Evolutionary conservation across 2,888 invertebrate species (phyloP).

Genomic region (Gortyna flavago): DNA sequence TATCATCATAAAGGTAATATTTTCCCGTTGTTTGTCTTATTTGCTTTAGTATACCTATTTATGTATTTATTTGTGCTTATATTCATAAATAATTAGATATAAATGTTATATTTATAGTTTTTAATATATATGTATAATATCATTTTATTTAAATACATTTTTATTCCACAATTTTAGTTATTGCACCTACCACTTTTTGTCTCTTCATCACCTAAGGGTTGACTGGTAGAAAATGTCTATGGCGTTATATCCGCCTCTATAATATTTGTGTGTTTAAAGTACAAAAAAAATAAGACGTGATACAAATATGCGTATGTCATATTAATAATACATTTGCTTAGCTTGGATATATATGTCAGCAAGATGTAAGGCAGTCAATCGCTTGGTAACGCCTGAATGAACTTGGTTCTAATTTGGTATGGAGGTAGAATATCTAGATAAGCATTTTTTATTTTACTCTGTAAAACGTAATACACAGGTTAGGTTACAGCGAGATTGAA

Average conservation of each 20-base stretch:
- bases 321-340: neutral
- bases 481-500: neutral
- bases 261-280: neutral
- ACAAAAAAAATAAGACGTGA: neutral
- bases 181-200: no score
- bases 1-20: neutral
- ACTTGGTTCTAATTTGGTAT: conserved; percentile 13
- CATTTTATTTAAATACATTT: no score
- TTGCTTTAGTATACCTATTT: neutral
- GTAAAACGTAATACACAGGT: neutral
- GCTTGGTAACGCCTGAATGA: conserved; percentile 12
- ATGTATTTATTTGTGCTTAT: neutral
- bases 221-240: no score
- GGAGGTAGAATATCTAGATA: conserved; percentile 9
- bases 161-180: no score
- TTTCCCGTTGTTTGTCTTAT: neutral
- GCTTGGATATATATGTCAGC: neutral
- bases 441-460: conserved; percentile 4
- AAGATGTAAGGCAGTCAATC: conserved; percentile 14
- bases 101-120: no score
- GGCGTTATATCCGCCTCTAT: no score
- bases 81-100: no score
- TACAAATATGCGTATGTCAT: neutral
- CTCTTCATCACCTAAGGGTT: no score
- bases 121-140: no score